Evolutionary conservation across 2,113 vertebrate species (phyloP), one percentile per base, ranked within the genome.

Genomic region (Todiramphus chloris): DNA sequence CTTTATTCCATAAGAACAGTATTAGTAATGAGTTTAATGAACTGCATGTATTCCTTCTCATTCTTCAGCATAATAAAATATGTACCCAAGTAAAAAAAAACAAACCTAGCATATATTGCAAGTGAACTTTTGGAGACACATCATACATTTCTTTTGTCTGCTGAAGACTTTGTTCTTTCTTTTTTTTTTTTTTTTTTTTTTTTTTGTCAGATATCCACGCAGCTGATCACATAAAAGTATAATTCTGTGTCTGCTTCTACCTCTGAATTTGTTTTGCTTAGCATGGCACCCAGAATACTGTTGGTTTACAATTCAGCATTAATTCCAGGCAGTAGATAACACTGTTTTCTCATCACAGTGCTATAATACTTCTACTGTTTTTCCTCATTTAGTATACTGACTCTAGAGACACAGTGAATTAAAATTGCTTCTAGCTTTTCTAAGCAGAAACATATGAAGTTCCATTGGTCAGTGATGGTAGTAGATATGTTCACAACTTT

Each of bases 361-460:
- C 58, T 78, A 14, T 62, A 86, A 66, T 72, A 31, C 60, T 81
- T 72, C 59, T 20, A 58, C 62, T 92, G 90, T 88, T 79, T 87
- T 87, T 66, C 39, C 41, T 87, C 62, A 16, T 83, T 93, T 93
- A 76, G 44, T 76, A 35, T 68, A 39, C 66, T 80, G 53, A 84
- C 93, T 91, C 64, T 60, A 77, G 82, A 84, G 62, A 90, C 1
- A 0, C 2, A 51, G 35, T 30, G 50, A 79, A 25, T 66, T 16
- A 64, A 77, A 91, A 53, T 94, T 91, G 68, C 43, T 94, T 87
- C 46, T 39, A 66, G 44, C 28, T 94, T 85, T 95, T 92, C 69
- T 73, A 69, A 84, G 66, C 48, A 58, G 31, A 66, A 82, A 27
- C 10, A 24, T 28, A 24, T 5, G 13, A 87, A 67, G 59, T 70